Conservation (phyloP, 1,140 invertebrate genomes). For the Zaprionus ghesquierei region DNA sequence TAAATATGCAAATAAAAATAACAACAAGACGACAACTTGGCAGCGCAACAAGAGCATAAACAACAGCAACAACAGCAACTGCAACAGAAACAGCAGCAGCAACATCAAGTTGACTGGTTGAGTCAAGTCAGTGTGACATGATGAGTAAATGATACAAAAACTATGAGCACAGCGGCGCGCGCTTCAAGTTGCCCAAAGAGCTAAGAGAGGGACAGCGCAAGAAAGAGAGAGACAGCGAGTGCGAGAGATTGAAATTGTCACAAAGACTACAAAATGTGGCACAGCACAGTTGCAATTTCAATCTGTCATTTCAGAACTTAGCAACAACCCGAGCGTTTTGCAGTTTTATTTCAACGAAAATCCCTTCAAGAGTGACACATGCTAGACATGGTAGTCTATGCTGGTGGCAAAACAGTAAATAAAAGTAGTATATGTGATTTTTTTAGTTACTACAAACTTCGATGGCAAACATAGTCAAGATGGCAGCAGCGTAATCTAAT, state of each 20-base stretch:
- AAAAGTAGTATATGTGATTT: too few species aligned
- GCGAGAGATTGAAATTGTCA: background rate
- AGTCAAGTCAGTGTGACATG: constrained; percentile 62
- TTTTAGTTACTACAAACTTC: too few species aligned
- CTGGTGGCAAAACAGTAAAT: too few species aligned
- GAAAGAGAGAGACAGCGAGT: background rate
- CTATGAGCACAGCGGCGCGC: constrained; percentile 21
- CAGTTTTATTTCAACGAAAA: background rate
- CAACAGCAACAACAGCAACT: constrained; percentile 7
- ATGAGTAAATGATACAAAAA: constrained; percentile 68
- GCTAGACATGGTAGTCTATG: background rate
- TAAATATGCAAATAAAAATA: constrained; percentile 78
- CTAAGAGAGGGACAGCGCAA: constrained; percentile 1
- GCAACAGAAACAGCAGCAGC: constrained; percentile 15
- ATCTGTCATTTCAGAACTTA: background rate
- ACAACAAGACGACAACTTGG: constrained; percentile 59
- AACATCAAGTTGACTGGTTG: constrained; percentile 1
- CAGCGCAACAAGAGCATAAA: constrained; percentile 27
- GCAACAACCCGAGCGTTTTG: background rate
- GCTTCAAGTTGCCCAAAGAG: constrained; percentile 24
- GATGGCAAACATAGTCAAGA: too few species aligned
- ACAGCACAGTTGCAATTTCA: background rate
- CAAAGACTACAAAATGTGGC: background rate
- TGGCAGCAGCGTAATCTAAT: too few species aligned
- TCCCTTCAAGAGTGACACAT: background rate